A percentile compares a stretch with the other conserved stretches of the same genome.
phyloP scores from a whole-genome alignment of 2,888 invertebrate species.

The Caenorhabditis auriculariae region DNA sequence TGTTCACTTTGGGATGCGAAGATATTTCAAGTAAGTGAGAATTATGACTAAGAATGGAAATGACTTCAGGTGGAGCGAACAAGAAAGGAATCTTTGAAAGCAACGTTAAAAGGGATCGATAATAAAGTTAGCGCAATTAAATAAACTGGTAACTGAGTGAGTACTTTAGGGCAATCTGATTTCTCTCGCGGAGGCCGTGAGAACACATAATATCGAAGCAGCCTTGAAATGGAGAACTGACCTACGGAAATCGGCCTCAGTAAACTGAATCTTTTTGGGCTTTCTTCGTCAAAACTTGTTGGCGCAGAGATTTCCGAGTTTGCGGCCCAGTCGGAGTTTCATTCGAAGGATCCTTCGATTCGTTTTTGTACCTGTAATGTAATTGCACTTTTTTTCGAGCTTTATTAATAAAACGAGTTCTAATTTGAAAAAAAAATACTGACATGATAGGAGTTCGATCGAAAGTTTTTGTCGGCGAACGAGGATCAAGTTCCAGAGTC shows the following conservation, averaged over 20 bases:
- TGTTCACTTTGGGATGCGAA: conserved; percentile 21
- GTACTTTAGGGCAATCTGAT: neutral
- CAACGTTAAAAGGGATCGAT: conserved; percentile 9
- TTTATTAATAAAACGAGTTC: too few relatives aligned
- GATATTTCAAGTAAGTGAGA: conserved; percentile 11
- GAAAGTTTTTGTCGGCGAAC: conserved; percentile 39
- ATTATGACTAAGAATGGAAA: too few relatives aligned
- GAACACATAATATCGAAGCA: conserved; percentile 9
- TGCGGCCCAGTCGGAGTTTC: too few relatives aligned
- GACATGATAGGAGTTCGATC: conserved; percentile 46
- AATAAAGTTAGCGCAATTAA: conserved; percentile 7
- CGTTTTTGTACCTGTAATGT: neutral
- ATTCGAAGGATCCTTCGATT: neutral
- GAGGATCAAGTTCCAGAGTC: conserved; percentile 27
- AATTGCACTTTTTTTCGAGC: neutral
- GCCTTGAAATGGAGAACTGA: conserved; percentile 12
- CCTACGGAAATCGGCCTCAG: too few relatives aligned
- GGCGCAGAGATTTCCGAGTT: too few relatives aligned
- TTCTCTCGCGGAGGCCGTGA: conserved; percentile 14
- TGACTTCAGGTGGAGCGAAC: too few relatives aligned
- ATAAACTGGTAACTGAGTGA: neutral
- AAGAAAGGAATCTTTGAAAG: conserved; percentile 10
- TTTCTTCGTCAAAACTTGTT: too few relatives aligned
- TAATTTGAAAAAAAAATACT: too few relatives aligned
- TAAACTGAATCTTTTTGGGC: too few relatives aligned